Conservation (phyloP, 2,113 vertebrate genomes). For the Sclerurus mexicanus region DNA sequence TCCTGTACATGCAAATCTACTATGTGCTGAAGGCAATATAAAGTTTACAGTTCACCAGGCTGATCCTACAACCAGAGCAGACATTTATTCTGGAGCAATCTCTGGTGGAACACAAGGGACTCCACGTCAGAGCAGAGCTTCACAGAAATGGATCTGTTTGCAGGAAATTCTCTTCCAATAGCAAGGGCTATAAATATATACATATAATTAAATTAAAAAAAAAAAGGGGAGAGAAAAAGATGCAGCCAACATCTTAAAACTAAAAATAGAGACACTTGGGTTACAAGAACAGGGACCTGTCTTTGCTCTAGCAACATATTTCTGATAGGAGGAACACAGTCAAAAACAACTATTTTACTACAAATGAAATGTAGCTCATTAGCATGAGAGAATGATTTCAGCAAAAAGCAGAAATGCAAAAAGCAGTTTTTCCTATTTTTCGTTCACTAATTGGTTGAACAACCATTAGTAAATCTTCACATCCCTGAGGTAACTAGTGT, state of each 20-base stretch:
- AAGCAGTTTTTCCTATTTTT: not conserved
- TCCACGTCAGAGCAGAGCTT: not conserved
- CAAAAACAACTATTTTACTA: not conserved
- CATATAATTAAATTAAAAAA: not conserved
- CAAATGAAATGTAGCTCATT: not conserved
- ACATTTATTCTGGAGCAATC: not conserved
- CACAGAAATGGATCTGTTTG: slow-evolving; percentile 46
- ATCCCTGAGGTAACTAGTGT: not conserved
- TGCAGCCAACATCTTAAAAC: slow-evolving; percentile 24
- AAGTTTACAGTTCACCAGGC: not conserved
- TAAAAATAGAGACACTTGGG: slow-evolving; percentile 50
- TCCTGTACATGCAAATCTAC: slow-evolving; percentile 28
- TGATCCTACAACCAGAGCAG: not conserved
- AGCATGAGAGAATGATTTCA: not conserved
- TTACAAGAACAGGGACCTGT: slow-evolving; percentile 31
- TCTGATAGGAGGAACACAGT: not conserved
- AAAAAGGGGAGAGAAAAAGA: not conserved
- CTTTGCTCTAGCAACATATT: not conserved
- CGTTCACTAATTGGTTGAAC: not conserved
- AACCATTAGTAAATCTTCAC: not conserved
- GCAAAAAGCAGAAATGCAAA: not conserved
- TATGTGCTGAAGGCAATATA: slow-evolving; percentile 36
- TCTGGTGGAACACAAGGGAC: not conserved
- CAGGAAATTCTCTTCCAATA: slow-evolving; percentile 54
- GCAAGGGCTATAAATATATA: slow-evolving; percentile 45